Percentiles rank a stretch among this genome's conserved stretches.
phyloP scores from a whole-genome alignment of 2,113 vertebrate genomes.

The Platichthys flesus region DNA sequence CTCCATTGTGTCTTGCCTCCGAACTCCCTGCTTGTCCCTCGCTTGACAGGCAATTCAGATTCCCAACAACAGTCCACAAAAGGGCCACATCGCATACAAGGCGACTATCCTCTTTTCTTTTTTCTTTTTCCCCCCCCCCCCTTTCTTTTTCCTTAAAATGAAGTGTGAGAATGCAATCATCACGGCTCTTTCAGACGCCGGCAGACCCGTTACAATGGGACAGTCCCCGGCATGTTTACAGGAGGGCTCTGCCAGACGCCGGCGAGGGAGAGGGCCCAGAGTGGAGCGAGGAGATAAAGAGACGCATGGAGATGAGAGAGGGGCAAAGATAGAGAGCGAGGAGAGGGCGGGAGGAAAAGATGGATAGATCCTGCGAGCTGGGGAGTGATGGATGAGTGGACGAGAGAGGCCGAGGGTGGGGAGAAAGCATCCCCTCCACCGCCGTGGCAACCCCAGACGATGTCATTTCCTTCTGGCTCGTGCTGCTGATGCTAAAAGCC shows the following conservation, averaged over 20 bases:
- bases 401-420: slow-evolving; percentile 5
- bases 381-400: slow-evolving; percentile 54
- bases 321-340: slow-evolving; percentile 7
- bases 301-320: slow-evolving; percentile 16
- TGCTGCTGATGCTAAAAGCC: slow-evolving; percentile 31
- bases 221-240: slow-evolving; percentile 68
- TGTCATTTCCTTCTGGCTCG: slow-evolving; percentile 59
- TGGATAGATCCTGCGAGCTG: slow-evolving; percentile 20
- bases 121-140: not conserved
- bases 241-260: slow-evolving; percentile 50
- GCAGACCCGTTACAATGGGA: slow-evolving; percentile 55
- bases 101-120: not conserved
- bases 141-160: slow-evolving; percentile 35
- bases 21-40: slow-evolving; percentile 16
- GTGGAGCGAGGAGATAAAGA: slow-evolving; percentile 30
- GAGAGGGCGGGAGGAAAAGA: slow-evolving; percentile 5
- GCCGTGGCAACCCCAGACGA: slow-evolving; percentile 54
- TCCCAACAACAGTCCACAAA: slow-evolving; percentile 40
- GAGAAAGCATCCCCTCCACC: slow-evolving; percentile 14
- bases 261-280: slow-evolving; percentile 20
- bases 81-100: slow-evolving; percentile 1
- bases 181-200: slow-evolving; percentile 48
- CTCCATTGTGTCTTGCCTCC: slow-evolving; percentile 46
- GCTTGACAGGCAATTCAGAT: slow-evolving; percentile 54
- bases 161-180: slow-evolving; percentile 71